Evolutionary conservation across 2,113 vertebrate species (phyloP).

Genomic region (Saccopteryx leptura): DNA sequence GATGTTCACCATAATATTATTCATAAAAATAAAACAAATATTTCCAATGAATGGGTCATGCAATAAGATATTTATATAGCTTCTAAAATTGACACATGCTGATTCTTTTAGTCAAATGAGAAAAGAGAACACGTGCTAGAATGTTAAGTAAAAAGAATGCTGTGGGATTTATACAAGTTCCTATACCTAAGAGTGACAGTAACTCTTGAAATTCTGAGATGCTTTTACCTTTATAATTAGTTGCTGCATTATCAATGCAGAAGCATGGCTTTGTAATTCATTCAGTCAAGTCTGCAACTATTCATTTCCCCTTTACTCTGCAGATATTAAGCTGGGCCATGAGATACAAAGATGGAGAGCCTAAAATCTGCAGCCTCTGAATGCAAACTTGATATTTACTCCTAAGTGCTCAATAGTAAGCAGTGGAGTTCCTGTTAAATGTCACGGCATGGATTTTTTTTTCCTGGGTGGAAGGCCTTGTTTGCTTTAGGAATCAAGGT

Average conservation of each 20-base stretch:
- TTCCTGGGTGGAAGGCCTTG: neutral
- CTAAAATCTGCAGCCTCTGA: neutral
- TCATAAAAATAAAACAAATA: neutral
- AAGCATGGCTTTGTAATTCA: neutral
- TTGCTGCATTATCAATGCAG: neutral
- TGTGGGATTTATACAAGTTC: neutral
- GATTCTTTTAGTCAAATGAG: slow-evolving; percentile 28
- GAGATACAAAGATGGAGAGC: neutral
- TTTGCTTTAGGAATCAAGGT: slow-evolving; percentile 59
- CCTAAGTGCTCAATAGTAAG: neutral
- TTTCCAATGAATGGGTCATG: neutral
- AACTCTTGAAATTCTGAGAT: neutral
- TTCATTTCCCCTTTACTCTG: neutral
- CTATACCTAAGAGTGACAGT: neutral
- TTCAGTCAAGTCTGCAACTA: neutral
- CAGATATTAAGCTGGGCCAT: neutral
- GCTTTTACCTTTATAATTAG: neutral
- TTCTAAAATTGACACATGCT: slow-evolving; percentile 35
- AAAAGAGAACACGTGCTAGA: neutral
- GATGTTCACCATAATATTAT: neutral
- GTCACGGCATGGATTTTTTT: neutral
- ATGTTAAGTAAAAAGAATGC: neutral
- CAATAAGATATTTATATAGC: neutral
- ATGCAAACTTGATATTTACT: slow-evolving; percentile 39
- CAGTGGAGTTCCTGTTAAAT: slow-evolving; percentile 4